Conservation (phyloP, 2,888 invertebrate genomes). For the Mythimna loreyi region DNA sequence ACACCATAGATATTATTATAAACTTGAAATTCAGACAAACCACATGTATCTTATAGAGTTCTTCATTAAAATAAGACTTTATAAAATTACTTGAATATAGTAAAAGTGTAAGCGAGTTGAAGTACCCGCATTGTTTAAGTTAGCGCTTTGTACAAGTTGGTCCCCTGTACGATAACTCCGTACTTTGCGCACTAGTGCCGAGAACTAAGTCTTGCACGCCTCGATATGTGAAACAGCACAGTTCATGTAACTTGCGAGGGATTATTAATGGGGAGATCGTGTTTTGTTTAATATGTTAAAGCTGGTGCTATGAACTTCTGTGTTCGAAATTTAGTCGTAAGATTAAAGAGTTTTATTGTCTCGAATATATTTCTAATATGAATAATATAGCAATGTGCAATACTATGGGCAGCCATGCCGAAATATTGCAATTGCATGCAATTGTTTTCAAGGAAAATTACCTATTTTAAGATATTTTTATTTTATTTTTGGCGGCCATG, state of each 20-base stretch:
- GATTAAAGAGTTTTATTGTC: background rate
- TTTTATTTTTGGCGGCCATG: too few relatives aligned
- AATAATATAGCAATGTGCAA: background rate
- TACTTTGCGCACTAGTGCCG: constrained; percentile 16
- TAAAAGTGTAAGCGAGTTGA: constrained; percentile 53
- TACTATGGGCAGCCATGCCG: background rate
- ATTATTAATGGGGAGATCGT: constrained; percentile 48
- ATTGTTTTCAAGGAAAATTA: too few relatives aligned
- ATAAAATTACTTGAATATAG: constrained; percentile 39
- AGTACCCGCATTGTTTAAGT: constrained; percentile 59
- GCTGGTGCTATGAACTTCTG: background rate
- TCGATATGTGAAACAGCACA: constrained; percentile 20
- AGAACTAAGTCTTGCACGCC: constrained; percentile 21
- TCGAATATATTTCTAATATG: background rate
- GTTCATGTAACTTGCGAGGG: constrained; percentile 28
- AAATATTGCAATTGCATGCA: too few relatives aligned
- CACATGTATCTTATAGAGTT: constrained; percentile 19
- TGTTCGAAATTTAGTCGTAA: background rate
- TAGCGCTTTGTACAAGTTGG: constrained; percentile 59
- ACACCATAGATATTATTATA: constrained; percentile 11
- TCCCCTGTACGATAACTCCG: constrained; percentile 42
- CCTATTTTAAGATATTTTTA: too few relatives aligned
- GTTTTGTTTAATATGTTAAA: constrained; percentile 33
- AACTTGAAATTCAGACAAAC: background rate
- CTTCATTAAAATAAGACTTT: constrained; percentile 26